Evolutionary conservation across 2,113 vertebrate genomes (phyloP), one percentile per base, ranked within the genome.

Genomic region (Propithecus coquereli): DNA sequence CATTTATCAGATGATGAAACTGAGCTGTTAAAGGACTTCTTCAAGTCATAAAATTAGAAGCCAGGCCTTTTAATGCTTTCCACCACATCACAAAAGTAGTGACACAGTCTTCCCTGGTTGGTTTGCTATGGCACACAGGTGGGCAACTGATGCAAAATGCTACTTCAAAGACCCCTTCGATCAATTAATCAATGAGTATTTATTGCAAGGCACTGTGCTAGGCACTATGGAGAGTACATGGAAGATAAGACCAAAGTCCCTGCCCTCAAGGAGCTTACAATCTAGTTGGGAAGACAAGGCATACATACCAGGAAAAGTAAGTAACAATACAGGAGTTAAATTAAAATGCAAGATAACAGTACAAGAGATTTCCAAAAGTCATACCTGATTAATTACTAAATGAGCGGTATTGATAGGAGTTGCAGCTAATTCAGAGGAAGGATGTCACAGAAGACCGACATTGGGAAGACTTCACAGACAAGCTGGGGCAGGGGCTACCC

Each of bases 171-270:
- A 97, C 90, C 96, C 97, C 70, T 96, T 94, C 25, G 14, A 59
- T 93, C 52, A 94, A 94, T 91, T 89, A 52, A 81, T 87, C 97
- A 96, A 85, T 47, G 96, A 98, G 50, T 73, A 90, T 97, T 97
- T 97, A 97, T 97, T 97, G 95, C 97, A 97, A 98, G 97, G 97
- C 97, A 97, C 97, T 80, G 94, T 94, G 94, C 95, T 95, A 89
- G 97, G 97, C 97, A 95, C 94, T 65, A 70, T 57, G 87, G 87
- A 94, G 92, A 83, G 92, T 95, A 94, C 97, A 96, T 30, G 94
- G 92, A 85, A 92, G 92, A 88, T n/a, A 76, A 95, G 87, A 87
- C 50, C 79, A 43, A 89, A 20, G 27, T 79, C 82, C 96, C 97
- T 97, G 97, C 94, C 95, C 96, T 92, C 91, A 23, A 91, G 94